Percentiles rank a stretch among this genome's conserved stretches.
phyloP scores from a whole-genome alignment of 2,113 vertebrate species.

The Cathartes aura region DNA sequence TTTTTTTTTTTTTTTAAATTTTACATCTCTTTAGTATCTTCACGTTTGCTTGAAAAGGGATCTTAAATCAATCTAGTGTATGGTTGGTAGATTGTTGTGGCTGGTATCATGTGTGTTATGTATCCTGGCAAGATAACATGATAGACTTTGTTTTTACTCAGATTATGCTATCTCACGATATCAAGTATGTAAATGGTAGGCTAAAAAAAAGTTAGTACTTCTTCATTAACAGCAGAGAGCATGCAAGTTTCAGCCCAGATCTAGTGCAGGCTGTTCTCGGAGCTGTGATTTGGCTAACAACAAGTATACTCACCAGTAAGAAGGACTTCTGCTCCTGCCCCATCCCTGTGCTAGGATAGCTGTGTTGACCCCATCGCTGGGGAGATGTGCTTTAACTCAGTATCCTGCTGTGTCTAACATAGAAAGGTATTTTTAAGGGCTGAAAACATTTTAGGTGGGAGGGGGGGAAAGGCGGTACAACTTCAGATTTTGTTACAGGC shows the following conservation, averaged over 20 bases:
- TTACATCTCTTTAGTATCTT: neutral
- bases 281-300: neutral
- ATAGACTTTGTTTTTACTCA: neutral
- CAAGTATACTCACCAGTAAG: neutral
- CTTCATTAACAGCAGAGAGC: neutral
- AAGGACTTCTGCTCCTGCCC: neutral
- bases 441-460: neutral
- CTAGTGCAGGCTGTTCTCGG: neutral
- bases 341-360: neutral
- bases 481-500: neutral
- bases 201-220: neutral
- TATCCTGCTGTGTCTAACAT: neutral
- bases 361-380: neutral
- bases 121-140: neutral
- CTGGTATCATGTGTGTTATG: neutral
- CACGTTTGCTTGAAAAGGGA: neutral
- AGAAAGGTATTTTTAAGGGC: neutral
- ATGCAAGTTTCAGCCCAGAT: neutral
- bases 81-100: neutral
- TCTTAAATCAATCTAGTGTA: neutral
- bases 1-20: no score
- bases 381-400: neutral
- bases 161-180: neutral
- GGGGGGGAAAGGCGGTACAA: accelerated
- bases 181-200: neutral